Base-by-base conservation (phyloP, 1,140 invertebrate genomes). In the Calliopsis andreniformis region DNA sequence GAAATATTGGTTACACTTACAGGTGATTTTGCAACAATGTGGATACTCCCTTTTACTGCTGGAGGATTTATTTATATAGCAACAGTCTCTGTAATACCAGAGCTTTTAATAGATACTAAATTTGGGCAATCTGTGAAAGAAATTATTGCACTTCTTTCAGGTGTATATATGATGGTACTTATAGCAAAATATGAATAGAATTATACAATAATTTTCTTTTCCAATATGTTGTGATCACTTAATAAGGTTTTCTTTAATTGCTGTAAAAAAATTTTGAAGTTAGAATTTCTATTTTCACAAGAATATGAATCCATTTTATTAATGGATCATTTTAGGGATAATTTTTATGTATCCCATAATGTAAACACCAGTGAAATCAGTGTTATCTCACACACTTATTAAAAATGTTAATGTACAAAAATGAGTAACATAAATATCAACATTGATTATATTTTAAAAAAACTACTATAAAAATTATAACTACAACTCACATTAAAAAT, bases 51-150 rank as follows among this genome's bases (percentile, higher is more conserved):
- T 42, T 99, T 99, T 87, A 99, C 98, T 47, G 98, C 98, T 72
- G 98, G 98, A 69, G 98, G 98, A 23, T 99, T 99, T 90, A 99
- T 99, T 90, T 99, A 99, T 90, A 99, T 99, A 85, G 98, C 98
- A 18, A 98, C 98, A 32, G 98, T 99, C 0, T 98, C 97, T 63
- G 97, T 99, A 2, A 98, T 99, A 91, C 98, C 98, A 59, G 98
- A 99, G 91, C 93, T 99, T 30, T 92, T 99, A 70, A 94, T 95
- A 87, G 96, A 97, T 84, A 96, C 96, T 23, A 97, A 95, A 87
- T 94, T 98, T 76, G 94, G 94, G 91, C 97, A 98, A 89, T 97
- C 96, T 61, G 90, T 98, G 1, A 96, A 96, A 90, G 97, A 99
- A 94, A 96, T 98, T 61, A 79, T 95, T 66, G 97, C 97, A 25